Base-by-base conservation (phyloP, 2,113 vertebrate genomes). In the Gambusia holbrooki region DNA sequence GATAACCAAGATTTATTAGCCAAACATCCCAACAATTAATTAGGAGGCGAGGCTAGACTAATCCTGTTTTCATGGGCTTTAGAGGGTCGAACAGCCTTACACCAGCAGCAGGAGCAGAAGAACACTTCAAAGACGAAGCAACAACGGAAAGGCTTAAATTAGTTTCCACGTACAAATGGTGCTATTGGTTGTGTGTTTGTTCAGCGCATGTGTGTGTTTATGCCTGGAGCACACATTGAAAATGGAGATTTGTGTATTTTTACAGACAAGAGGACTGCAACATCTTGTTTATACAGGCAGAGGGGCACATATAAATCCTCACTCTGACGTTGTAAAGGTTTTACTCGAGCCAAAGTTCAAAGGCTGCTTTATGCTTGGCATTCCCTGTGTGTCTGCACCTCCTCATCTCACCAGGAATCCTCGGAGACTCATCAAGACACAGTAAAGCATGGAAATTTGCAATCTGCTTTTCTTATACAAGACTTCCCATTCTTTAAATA, bases 1-100 rank as follows among this genome's bases (percentile, higher is more conserved):
- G 90, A 94, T 93, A 93, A 88, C 88, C 58, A 77, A 89, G 87
- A 94, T 93, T 89, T 91, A 93, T 91, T 91, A 84, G 90, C 84
- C 87, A 83, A 92, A 90, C 88, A 87, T 66, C 82, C 80, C 19
- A 2, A 80, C 84, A 90, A 92, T 93, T 93, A 93, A 94, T 93
- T 93, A 90, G 80, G 78, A 81, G 89, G 84, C n/a, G 7, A 32
- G 71, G 71, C 84, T 63, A 51, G 84, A 89, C 83, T 92, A 92
- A 93, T 93, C 92, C 87, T 81, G 87, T 90, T 93, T 91, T 83
- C 87, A 82, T 4, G 51, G 83, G 86, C 79, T 85, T 87, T 79
- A 77, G 79, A 2, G 45, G 76, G 82, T 87, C 71, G 76, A 88
- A 85, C 73, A 19, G 76, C 65, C 73, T 83, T 60, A 60, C 76